Percentiles rank a stretch among this genome's conserved stretches.
Conservation (phyloP, 2,797 vertebrate species). For the Tiaroga cobitis region DNA sequence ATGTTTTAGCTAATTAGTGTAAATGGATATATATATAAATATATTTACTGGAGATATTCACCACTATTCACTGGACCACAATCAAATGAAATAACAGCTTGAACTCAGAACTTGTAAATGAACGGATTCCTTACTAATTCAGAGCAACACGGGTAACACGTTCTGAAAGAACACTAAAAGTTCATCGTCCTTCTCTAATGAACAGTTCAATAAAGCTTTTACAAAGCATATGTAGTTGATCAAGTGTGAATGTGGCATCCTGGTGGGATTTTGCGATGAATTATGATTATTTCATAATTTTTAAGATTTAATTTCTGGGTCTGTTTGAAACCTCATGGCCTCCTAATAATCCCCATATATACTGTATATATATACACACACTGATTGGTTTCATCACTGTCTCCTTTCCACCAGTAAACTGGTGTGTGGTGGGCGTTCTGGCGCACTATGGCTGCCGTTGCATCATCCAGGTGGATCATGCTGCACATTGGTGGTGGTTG, state of each 20-base stretch:
- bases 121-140: background rate
- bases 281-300: background rate
- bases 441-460: too few relatives aligned
- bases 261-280: background rate
- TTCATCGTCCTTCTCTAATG: background rate
- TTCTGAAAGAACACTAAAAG: background rate
- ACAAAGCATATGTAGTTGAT: background rate
- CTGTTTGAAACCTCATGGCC: background rate
- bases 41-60: background rate
- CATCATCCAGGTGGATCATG: too few relatives aligned
- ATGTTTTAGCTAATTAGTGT: background rate
- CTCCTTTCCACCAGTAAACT: too few relatives aligned
- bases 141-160: too few relatives aligned
- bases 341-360: too few relatives aligned
- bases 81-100: background rate
- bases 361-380: too few relatives aligned
- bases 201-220: background rate
- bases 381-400: too few relatives aligned
- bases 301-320: background rate
- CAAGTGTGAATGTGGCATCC: background rate
- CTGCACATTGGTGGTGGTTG: too few relatives aligned
- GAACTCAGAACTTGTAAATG: background rate
- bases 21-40: background rate
- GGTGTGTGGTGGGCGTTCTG: too few relatives aligned
- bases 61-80: background rate